Percentiles rank a stretch among this genome's conserved stretches.
Conservation (phyloP, 2,797 vertebrate genomes). For the Onychomys arenicola region DNA sequence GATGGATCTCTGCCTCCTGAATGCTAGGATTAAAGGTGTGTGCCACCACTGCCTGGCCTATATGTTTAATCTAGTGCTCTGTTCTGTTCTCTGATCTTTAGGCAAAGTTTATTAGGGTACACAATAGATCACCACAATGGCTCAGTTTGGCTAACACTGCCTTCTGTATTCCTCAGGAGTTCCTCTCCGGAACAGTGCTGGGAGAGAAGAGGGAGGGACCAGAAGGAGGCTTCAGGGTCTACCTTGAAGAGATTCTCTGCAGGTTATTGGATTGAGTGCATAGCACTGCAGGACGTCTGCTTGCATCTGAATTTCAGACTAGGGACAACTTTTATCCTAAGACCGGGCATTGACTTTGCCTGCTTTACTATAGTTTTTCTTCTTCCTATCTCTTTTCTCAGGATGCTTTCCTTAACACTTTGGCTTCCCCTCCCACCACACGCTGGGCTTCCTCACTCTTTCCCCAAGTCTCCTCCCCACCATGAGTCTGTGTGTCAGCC, state of each 20-base stretch:
- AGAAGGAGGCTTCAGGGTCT: background rate
- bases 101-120: too few species aligned
- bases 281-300: background rate
- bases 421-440: background rate
- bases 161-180: background rate
- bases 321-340: background rate
- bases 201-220: rapidly evolving
- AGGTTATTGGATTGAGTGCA: background rate
- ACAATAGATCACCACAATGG: too few species aligned
- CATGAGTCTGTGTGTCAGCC: background rate
- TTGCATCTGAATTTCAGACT: background rate
- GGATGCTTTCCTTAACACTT: background rate
- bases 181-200: background rate
- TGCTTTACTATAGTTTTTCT: background rate
- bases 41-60: too few species aligned
- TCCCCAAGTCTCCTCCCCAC: too few species aligned
- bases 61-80: too few species aligned
- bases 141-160: background rate
- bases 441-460: background rate
- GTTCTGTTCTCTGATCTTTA: too few species aligned
- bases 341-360: background rate
- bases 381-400: background rate
- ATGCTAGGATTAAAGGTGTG: too few species aligned
- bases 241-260: background rate
- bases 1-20: too few species aligned